Evolutionary conservation across 2,113 vertebrate genomes (phyloP).

Genomic region (Poicephalus meyeri): DNA sequence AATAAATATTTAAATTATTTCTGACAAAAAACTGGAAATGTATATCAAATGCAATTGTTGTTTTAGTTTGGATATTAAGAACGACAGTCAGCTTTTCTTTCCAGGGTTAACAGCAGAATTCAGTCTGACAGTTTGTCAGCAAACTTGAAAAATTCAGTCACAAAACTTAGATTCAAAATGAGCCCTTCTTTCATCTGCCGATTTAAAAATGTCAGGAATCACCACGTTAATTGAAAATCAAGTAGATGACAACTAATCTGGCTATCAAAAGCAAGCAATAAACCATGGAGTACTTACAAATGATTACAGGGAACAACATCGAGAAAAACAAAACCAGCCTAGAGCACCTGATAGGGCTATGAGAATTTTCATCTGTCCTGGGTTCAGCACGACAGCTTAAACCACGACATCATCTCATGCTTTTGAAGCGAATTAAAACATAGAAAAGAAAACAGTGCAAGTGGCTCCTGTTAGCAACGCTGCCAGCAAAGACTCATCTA

Average conservation of each 20-base stretch:
- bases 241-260: slow-evolving; percentile 67
- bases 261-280: slow-evolving; percentile 52
- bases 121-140: slow-evolving; percentile 82
- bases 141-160: slow-evolving; percentile 78
- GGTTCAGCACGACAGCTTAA: too few species aligned
- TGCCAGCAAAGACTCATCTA: not conserved
- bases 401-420: not conserved
- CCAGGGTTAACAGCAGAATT: slow-evolving; percentile 73
- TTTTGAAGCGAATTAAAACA: not conserved
- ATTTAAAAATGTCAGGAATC: slow-evolving; percentile 66
- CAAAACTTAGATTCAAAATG: slow-evolving; percentile 74
- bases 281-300: not conserved
- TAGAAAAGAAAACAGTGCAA: fast-evolving
- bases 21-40: not conserved
- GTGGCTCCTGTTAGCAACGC: not conserved
- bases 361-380: not conserved
- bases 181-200: slow-evolving; percentile 80
- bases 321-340: not conserved
- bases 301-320: not conserved
- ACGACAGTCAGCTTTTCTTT: slow-evolving; percentile 78
- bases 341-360: not conserved
- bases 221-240: slow-evolving; percentile 41
- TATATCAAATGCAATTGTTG: slow-evolving; percentile 56
- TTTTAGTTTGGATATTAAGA: slow-evolving; percentile 70
- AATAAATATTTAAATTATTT: not conserved